Base-by-base conservation (phyloP, 2,888 invertebrate genomes). In the Tuta absoluta region DNA sequence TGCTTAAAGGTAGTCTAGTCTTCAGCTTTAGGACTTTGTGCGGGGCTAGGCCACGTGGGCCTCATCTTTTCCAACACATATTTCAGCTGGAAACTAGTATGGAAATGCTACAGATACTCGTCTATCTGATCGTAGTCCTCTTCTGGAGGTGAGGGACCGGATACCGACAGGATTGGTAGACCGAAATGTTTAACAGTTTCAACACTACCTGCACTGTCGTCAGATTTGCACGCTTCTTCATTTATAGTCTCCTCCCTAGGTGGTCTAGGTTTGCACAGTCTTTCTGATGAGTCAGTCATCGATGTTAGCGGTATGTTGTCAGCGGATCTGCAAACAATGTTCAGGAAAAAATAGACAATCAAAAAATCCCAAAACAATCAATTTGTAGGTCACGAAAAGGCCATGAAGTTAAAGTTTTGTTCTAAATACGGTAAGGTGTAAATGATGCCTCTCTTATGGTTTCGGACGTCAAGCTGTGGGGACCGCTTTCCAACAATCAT, bases 91-190 rank as follows among this genome's bases (percentile, higher is more conserved):
- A 91, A 90, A 82, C 87, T 83, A 67, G 89, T 89, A 68, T 91
- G 89, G 67, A 90, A 91, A 89, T 91, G 91, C 91, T 93, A 94
- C 92, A 93, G 93, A 76, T 93, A 93, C 81, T 93, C 93, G 77
- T 94, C 93, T 78, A 93, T 92, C 77, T 92, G 91, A 67, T 92
- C 92, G 63, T 93, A 92, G 75, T 94, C 95, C 72, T 95, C 95
- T 73, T 95, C 95, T 14, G 95, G 95, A 38, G 95, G 95, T 19
- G 95, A 95, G 0, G 95, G 95, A n/a, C 95, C 95, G 12, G 96
- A 96, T 33, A 96, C 93, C 24, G 96, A 96, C 7, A 96, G 93
- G 73, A 95, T 95, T 59, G 96, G 96, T 73, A 96, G 88, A 48
- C 95, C 95, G 69, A 95, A 95, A 74, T 94, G 94, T 71, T 89